These are phyloP conservation scores for Gallinago solitaria DNA, from an alignment of 2,797 vertebrate genomes.

Conservation along the genomic window DNA sequence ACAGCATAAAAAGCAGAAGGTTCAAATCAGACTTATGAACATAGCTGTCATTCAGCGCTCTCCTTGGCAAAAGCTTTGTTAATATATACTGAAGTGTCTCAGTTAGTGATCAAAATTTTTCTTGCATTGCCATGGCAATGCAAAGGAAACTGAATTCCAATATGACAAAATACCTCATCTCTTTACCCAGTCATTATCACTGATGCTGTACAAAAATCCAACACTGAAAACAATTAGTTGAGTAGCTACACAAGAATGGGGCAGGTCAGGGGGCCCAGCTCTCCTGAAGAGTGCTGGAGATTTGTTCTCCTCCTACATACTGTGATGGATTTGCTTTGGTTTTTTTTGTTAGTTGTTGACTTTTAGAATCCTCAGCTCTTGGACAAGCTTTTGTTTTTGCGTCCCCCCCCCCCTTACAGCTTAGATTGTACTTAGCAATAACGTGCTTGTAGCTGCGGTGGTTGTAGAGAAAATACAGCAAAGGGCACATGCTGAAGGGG, in stretches of 20 bases:
- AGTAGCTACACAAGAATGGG: not conserved
- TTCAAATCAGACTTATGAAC: slow-evolving; percentile 10
- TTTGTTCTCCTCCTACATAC: not conserved
- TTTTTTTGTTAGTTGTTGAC: not conserved
- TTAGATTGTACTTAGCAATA: not conserved
- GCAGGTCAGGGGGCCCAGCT: not conserved
- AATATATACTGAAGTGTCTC: slow-evolving; percentile 29
- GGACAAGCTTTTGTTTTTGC: not conserved
- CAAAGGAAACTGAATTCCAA: slow-evolving; percentile 12
- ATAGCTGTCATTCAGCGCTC: slow-evolving; percentile 1
- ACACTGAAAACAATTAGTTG: not conserved
- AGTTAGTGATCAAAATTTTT: not conserved
- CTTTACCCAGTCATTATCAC: not conserved
- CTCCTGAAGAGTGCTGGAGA: not conserved
- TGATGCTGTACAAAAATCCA: not conserved
- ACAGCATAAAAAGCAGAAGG: slow-evolving; percentile 11
- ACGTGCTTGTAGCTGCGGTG: not conserved
- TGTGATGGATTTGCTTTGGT: not conserved
- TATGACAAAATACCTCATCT: not conserved
- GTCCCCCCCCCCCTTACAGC: not conserved
- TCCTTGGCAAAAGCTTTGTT: slow-evolving; percentile 17
- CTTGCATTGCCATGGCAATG: slow-evolving; percentile 49
- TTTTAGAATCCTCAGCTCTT: not conserved
- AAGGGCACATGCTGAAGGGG: not conserved
- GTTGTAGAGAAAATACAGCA: not conserved